These are phyloP conservation scores for Oreocharis arfaki DNA, from an alignment of 2,113 vertebrate genomes.

Conservation along the genomic window DNA sequence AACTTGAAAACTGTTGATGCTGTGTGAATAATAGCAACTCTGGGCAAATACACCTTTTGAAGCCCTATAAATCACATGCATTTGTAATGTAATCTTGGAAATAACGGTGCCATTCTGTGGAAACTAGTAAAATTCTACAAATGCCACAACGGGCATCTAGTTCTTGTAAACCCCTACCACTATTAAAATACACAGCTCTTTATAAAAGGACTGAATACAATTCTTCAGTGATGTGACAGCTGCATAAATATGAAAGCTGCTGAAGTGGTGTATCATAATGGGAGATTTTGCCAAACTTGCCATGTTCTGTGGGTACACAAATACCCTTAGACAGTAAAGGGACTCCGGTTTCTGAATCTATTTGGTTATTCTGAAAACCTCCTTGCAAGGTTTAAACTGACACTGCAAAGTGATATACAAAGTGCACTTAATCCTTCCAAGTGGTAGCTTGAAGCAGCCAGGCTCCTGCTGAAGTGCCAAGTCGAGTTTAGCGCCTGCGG, in stretches of 20 bases:
- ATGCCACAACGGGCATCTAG: neutral
- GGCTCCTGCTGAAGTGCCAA: neutral
- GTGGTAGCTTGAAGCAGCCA: neutral
- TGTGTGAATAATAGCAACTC: neutral
- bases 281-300: neutral
- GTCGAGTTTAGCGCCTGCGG: neutral
- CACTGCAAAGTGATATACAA: neutral
- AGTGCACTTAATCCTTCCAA: slow-evolving; percentile 20
- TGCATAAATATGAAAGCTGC: neutral
- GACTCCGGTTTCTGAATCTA: neutral
- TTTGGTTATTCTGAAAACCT: neutral
- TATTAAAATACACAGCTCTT: neutral
- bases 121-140: neutral
- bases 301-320: neutral
- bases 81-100: neutral
- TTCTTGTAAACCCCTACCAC: neutral
- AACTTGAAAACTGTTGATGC: neutral
- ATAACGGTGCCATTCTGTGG: neutral
- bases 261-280: neutral
- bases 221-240: neutral
- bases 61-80: neutral
- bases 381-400: neutral
- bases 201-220: neutral
- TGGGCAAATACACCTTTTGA: neutral
- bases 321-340: neutral